Evolutionary conservation across 2,113 vertebrate species (phyloP), one percentile per base, ranked within the genome.

Genomic region (Corydoras sp.): DNA sequence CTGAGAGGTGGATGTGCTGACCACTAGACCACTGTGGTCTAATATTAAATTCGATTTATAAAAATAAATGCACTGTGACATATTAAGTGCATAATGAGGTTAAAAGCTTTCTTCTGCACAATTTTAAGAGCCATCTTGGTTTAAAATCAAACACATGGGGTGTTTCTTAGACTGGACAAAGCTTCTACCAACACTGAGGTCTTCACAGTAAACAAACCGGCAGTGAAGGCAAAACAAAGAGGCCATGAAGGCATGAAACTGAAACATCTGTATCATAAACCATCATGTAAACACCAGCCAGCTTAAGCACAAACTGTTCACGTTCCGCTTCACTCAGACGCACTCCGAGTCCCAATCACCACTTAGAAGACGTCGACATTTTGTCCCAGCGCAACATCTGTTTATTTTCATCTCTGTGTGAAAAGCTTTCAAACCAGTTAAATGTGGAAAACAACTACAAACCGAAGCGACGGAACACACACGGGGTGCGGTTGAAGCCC

Each of bases 201-300:
- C 7, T 4, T 43, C 35, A 43, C 35, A 1, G 35, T 2, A 43
- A 43, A 43, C 35, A 43, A 4, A 4, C 35, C 31, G 3, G 55
- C 56, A 43, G n/a, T 58, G 68, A 65, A 68, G 18, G 18, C 18
- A 24, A 43, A 43, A 43, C 35, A 43, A 4, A 4, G 4, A 30
- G 3, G 55, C 56, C 35, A 12, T 58, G 68, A 65, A 68, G 63
- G 68, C 68, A 68, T 73, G 71, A 69, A 69, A 79, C 56, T 69
- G 61, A 69, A 63, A 65, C 70, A 76, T 74, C 63, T 80, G 78
- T 70, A 59, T 43, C 35, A 43, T 43, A 8, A 43, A 4, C 35
- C 35, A 4, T 43, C 35, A 43, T 8, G 35, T 43, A 43, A 43
- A 43, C 35, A 43, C 4, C 35, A 43, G 35, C 35, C 35, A 43